Evolutionary conservation across 2,888 invertebrate species (phyloP).

Genomic region (Dryobotodes eremita): DNA sequence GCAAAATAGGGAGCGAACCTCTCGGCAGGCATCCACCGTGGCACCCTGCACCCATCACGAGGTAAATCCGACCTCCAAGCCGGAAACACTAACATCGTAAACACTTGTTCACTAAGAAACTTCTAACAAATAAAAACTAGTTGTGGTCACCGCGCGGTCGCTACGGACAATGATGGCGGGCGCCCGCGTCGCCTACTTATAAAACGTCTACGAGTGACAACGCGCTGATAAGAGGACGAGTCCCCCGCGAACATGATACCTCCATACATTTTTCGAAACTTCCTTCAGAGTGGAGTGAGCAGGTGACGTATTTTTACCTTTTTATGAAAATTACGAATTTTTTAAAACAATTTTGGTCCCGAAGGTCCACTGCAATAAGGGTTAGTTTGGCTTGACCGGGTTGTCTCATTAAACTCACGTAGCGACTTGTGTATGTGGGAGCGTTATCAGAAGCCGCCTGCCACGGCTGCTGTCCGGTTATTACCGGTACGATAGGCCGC

Average conservation of each 20-base stretch:
- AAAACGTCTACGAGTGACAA: conserved; percentile 86
- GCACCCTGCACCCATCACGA: conserved; percentile 82
- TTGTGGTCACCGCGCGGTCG: conserved; percentile 83
- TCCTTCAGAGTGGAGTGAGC: background rate
- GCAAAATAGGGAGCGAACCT: conserved; percentile 87
- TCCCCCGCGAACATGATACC: conserved; percentile 86
- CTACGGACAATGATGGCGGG: conserved; percentile 83
- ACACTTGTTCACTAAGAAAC: conserved; percentile 68
- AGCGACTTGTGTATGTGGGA: conserved; percentile 71
- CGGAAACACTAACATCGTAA: conserved; percentile 88
- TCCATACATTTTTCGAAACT: conserved; percentile 55
- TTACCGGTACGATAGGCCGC: conserved; percentile 90
- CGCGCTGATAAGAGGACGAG: conserved; percentile 85
- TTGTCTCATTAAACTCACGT: conserved; percentile 63
- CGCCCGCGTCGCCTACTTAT: conserved; percentile 85
- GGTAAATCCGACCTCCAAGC: conserved; percentile 84
- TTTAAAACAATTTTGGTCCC: background rate
- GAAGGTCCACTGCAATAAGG: conserved; percentile 41
- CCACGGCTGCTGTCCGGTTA: conserved; percentile 89
- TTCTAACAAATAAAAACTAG: conserved; percentile 60
- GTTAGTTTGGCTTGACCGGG: conserved; percentile 57
- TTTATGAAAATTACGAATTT: background rate
- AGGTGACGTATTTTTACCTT: background rate
- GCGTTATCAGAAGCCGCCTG: conserved; percentile 88
- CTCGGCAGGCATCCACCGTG: conserved; percentile 86